Conservation (phyloP, 2,888 invertebrate species). For the Cryptocephalus primarius region DNA sequence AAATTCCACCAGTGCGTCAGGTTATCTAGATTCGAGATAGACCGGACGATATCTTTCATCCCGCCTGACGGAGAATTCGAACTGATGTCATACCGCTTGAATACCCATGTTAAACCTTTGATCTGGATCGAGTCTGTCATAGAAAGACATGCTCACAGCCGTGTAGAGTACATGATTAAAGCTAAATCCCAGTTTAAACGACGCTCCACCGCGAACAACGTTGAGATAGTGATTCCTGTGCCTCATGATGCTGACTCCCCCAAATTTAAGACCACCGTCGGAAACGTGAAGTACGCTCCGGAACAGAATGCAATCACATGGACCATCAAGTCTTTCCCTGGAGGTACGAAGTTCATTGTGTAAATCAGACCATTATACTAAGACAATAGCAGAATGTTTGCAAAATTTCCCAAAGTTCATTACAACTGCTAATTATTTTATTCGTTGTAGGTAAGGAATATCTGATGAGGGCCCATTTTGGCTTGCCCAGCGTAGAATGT, state of each 20-base stretch:
- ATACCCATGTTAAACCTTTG: slow-evolving; percentile 90
- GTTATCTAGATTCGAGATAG: slow-evolving; percentile 93
- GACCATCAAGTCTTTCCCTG: slow-evolving; percentile 96
- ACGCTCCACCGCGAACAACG: slow-evolving; percentile 96
- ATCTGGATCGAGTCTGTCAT: slow-evolving; percentile 99
- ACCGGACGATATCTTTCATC: slow-evolving; percentile 95
- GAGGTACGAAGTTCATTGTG: slow-evolving; percentile 41
- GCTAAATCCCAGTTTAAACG: slow-evolving; percentile 97
- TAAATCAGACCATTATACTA: slow-evolving; percentile 67
- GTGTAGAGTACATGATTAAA: slow-evolving; percentile 98
- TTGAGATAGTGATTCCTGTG: slow-evolving; percentile 93
- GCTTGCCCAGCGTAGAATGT: slow-evolving; percentile 88
- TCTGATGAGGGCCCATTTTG: slow-evolving; percentile 96
- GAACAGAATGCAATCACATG: slow-evolving; percentile 95
- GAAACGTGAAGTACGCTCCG: slow-evolving; percentile 94
- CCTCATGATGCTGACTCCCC: slow-evolving; percentile 97
- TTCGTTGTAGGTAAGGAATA: slow-evolving; percentile 73
- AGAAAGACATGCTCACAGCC: slow-evolving; percentile 91
- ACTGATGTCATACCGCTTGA: slow-evolving; percentile 93
- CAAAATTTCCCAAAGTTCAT: too few species aligned
- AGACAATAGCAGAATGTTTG: too few species aligned
- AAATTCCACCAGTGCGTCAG: slow-evolving; percentile 99
- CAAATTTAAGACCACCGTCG: slow-evolving; percentile 95
- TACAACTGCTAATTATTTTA: slow-evolving; percentile 33
- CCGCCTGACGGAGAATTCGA: slow-evolving; percentile 99